These are phyloP conservation scores for Cuniculus paca DNA, from an alignment of 2,797 vertebrate genomes.

Conservation along the genomic window DNA sequence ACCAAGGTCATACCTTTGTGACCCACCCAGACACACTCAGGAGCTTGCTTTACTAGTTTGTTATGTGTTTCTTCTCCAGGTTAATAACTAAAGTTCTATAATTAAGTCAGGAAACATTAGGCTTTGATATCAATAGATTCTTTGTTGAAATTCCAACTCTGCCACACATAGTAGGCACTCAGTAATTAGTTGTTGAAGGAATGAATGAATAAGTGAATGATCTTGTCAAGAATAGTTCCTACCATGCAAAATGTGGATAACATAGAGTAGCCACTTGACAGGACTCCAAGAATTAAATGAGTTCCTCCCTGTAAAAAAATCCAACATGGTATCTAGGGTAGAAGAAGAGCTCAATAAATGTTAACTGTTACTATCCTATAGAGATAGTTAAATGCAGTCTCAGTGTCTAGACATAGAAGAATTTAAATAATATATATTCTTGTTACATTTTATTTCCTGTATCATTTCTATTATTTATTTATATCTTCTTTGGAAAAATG, in stretches of 20 bases:
- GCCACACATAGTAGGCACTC: background rate
- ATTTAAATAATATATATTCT: constrained; percentile 8
- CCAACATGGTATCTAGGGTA: background rate
- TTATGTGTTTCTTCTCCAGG: background rate
- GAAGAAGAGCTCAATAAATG: background rate
- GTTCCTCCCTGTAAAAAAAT: background rate
- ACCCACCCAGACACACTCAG: background rate
- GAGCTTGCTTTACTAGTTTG: background rate
- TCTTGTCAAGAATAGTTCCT: background rate
- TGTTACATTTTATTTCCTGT: background rate
- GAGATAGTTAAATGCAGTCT: background rate
- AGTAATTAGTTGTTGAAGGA: background rate
- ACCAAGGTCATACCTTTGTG: background rate
- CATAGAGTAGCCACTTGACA: background rate
- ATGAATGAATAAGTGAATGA: background rate
- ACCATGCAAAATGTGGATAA: background rate
- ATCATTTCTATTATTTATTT: constrained; percentile 18
- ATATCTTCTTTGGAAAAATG: constrained; percentile 43
- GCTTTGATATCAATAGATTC: constrained; percentile 59
- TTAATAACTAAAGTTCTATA: constrained; percentile 17
- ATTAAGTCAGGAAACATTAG: constrained; percentile 45
- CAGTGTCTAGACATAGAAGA: background rate
- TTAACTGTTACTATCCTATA: background rate
- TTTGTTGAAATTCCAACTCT: constrained; percentile 24
- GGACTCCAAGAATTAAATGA: constrained; percentile 29